Percentiles rank a stretch among this genome's conserved stretches.
Evolutionary conservation across 2,113 vertebrate genomes (phyloP).

Genomic region (Sciurus niger): DNA sequence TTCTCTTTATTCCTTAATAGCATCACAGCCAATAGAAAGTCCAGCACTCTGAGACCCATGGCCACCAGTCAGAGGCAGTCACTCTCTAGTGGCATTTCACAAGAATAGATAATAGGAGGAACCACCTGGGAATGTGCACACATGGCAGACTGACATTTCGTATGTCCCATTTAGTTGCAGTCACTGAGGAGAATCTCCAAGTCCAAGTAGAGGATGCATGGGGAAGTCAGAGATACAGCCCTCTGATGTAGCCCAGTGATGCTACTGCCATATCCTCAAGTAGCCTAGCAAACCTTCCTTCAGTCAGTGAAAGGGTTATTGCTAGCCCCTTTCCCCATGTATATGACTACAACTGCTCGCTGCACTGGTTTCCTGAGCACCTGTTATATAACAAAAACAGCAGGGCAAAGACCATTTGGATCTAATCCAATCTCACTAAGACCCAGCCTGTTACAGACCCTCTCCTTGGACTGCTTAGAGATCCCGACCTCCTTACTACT

Average conservation of each 20-base stretch:
- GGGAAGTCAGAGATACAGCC: not conserved
- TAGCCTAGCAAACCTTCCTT: not conserved
- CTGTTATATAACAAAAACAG: slow-evolving; percentile 11
- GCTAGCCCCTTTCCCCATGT: not conserved
- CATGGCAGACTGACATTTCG: not conserved
- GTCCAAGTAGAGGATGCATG: not conserved
- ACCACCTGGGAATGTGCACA: not conserved
- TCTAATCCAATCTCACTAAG: not conserved
- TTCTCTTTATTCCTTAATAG: not conserved
- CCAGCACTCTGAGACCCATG: not conserved
- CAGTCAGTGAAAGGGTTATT: not conserved
- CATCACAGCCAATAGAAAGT: not conserved
- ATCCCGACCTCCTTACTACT: not conserved
- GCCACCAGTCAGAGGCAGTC: not conserved
- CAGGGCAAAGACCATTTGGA: not conserved
- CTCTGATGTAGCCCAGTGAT: no score
- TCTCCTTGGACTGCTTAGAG: not conserved
- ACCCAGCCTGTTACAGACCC: not conserved
- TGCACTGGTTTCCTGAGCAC: not conserved
- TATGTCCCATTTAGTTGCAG: not conserved
- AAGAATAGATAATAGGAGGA: not conserved
- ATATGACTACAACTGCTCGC: not conserved
- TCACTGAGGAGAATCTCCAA: not conserved
- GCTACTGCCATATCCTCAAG: not conserved
- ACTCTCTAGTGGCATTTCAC: not conserved